phyloP scores from a whole-genome alignment of 2,797 vertebrate genomes.

The Anabas testudineus region DNA sequence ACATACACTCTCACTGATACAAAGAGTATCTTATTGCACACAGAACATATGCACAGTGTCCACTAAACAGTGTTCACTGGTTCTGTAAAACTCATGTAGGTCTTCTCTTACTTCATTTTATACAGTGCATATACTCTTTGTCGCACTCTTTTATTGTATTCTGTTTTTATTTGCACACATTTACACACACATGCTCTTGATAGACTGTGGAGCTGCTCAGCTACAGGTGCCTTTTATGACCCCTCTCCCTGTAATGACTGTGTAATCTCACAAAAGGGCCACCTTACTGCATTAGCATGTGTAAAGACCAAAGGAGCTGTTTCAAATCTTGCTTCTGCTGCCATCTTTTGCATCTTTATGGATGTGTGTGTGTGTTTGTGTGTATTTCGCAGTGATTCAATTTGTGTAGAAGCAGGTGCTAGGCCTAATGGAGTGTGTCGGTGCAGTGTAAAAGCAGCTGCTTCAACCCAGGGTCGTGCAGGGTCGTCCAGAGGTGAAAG shows the following conservation, averaged over 20 bases:
- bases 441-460: slow-evolving; percentile 73
- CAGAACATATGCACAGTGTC: slow-evolving; percentile 80
- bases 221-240: slow-evolving; percentile 77
- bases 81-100: slow-evolving; percentile 41
- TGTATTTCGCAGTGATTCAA: slow-evolving; percentile 23
- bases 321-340: slow-evolving; percentile 45
- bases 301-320: slow-evolving; percentile 68
- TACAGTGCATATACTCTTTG: slow-evolving; percentile 18
- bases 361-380: slow-evolving; percentile 13
- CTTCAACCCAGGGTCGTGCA: slow-evolving; percentile 40
- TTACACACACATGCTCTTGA: slow-evolving; percentile 30
- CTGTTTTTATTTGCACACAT: slow-evolving; percentile 28
- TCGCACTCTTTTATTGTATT: slow-evolving; percentile 31
- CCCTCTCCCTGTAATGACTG: slow-evolving; percentile 77
- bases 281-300: slow-evolving; percentile 77
- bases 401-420: slow-evolving; percentile 73
- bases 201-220: slow-evolving; percentile 59
- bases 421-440: slow-evolving; percentile 72
- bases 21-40: slow-evolving; percentile 80
- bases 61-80: slow-evolving; percentile 58
- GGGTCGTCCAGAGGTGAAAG: slow-evolving; percentile 61
- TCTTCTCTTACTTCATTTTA: slow-evolving; percentile 44
- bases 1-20: slow-evolving; percentile 49
- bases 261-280: slow-evolving; percentile 80
- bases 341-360: slow-evolving; percentile 45